Evolutionary conservation across 2,888 invertebrate genomes (phyloP).

Genomic region (Drosophila longiperda): DNA sequence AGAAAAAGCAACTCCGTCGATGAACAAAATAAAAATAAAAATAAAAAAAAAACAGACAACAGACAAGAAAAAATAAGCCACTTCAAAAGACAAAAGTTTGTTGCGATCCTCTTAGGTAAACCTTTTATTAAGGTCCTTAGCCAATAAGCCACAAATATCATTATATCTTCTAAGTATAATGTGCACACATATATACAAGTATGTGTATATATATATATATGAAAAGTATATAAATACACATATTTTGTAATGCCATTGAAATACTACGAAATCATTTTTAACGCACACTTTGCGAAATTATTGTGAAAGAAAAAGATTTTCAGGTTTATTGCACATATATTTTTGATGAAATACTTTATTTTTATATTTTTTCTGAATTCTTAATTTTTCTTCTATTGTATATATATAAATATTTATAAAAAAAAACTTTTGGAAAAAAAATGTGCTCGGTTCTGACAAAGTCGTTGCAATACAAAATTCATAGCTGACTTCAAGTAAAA

Average conservation of each 20-base stretch:
- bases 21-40: constrained; percentile 3
- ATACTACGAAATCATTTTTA: constrained; percentile 13
- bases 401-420: neutral
- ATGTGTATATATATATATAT: neutral
- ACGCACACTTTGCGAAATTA: constrained; percentile 24
- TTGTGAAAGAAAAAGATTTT: neutral
- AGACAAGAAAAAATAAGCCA: neutral
- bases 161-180: constrained; percentile 21
- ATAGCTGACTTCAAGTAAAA: neutral
- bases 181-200: neutral
- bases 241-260: constrained; percentile 17
- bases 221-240: neutral
- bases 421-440: neutral
- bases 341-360: neutral
- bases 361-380: neutral
- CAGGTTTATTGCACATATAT: neutral
- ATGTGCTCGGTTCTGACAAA: neutral
- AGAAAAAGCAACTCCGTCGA: neutral
- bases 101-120: constrained; percentile 27
- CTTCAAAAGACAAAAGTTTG: constrained; percentile 31
- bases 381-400: neutral
- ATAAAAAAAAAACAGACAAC: neutral
- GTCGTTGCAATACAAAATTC: neutral
- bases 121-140: constrained; percentile 44
- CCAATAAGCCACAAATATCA: constrained; percentile 35